A percentile compares a stretch with the other conserved stretches of the same genome.
phyloP scores from a whole-genome alignment of 2,113 vertebrate genomes.

The Rhinopithecus roxellana region DNA sequence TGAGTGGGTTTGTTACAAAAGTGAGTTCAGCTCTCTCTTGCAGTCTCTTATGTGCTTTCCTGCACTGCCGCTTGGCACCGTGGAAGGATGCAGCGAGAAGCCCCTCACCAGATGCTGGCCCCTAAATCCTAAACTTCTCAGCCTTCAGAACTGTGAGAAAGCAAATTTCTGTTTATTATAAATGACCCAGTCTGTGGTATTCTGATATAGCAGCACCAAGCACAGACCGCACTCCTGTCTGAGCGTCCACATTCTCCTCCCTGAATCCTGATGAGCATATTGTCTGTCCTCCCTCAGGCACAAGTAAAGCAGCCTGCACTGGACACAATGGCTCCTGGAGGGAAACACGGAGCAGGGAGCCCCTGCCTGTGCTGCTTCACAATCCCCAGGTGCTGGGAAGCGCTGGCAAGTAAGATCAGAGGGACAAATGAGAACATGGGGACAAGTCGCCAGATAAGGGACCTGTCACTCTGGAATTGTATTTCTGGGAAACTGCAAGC shows the following conservation, averaged over 20 bases:
- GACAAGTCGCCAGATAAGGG: background rate
- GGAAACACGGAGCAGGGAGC: background rate
- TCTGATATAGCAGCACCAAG: background rate
- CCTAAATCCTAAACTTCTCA: background rate
- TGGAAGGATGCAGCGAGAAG: background rate
- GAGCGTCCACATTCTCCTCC: background rate
- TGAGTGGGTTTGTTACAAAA: background rate
- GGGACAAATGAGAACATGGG: background rate
- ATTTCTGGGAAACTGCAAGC: background rate
- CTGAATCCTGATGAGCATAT: background rate
- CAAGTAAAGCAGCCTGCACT: background rate
- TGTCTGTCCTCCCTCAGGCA: background rate
- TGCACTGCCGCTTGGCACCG: background rate
- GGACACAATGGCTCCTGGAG: background rate
- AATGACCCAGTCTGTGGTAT: background rate
- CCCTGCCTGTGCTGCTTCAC: background rate
- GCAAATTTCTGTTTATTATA: background rate
- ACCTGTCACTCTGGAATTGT: background rate
- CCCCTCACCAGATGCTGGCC: background rate
- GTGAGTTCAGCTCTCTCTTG: background rate
- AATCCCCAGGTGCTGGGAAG: too few relatives aligned
- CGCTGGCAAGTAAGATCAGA: background rate
- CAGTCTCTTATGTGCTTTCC: background rate
- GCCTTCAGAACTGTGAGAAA: background rate
- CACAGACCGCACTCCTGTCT: background rate